Evolutionary conservation across 2,797 vertebrate genomes (phyloP).

Genomic region (Delichon dasypus): DNA sequence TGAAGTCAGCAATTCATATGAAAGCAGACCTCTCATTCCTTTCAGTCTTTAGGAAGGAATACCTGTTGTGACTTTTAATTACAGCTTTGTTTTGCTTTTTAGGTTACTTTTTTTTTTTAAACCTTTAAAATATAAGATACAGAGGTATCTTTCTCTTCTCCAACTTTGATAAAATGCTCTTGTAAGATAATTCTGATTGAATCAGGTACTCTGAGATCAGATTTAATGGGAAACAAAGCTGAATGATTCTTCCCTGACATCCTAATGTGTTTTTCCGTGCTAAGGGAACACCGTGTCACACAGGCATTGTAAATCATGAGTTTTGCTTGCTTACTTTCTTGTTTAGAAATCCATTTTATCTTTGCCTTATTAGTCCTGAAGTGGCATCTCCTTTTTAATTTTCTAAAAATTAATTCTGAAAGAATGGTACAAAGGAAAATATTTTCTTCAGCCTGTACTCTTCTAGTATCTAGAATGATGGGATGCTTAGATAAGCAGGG

Average conservation of each 20-base stretch:
- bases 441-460: neutral
- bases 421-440: neutral
- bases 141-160: neutral
- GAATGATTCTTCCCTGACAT: neutral
- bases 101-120: neutral
- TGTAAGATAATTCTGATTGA: neutral
- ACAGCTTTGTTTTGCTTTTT: neutral
- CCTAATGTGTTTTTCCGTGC: neutral
- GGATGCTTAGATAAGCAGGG: neutral
- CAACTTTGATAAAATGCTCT: neutral
- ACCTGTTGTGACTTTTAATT: constrained; percentile 35
- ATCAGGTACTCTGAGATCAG: neutral
- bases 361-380: neutral
- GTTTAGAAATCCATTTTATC: neutral
- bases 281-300: neutral
- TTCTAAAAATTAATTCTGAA: neutral
- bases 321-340: neutral
- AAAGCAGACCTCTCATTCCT: constrained; percentile 38
- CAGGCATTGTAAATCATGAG: neutral
- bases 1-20: constrained; percentile 44
- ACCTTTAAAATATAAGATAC: neutral
- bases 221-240: neutral
- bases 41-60: constrained; percentile 17
- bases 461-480: neutral
- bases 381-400: neutral